Evolutionary conservation across 2,888 invertebrate genomes (phyloP).

Genomic region (Nomada fucata): DNA sequence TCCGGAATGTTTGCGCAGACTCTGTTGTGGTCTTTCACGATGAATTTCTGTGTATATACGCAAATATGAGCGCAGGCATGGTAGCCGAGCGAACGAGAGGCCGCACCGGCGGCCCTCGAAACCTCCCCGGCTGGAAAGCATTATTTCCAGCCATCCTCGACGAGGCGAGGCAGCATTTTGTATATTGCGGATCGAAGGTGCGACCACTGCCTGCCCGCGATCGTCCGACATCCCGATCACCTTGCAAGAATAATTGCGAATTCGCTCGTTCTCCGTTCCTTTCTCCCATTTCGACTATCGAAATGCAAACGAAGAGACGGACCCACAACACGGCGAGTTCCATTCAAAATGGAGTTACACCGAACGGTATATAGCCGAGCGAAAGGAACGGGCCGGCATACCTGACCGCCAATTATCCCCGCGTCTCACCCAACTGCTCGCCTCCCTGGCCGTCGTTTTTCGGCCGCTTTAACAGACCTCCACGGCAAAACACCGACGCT

Average conservation of each 20-base stretch:
- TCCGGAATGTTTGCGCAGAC: slow-evolving; percentile 62
- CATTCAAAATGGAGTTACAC: slow-evolving; percentile 47
- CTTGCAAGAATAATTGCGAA: slow-evolving; percentile 25
- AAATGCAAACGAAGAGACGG: slow-evolving; percentile 36
- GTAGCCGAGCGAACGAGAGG: slow-evolving; percentile 22
- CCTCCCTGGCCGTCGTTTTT: slow-evolving; percentile 34
- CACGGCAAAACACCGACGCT: slow-evolving; percentile 63
- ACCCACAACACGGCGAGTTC: neutral
- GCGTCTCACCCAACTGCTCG: slow-evolving; percentile 79
- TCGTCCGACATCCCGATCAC: slow-evolving; percentile 2
- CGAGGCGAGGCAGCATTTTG: neutral
- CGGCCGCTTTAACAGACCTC: slow-evolving; percentile 65
- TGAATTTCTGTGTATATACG: slow-evolving; percentile 64
- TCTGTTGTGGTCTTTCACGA: slow-evolving; percentile 63
- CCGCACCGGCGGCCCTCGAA: slow-evolving; percentile 2
- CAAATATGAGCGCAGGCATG: slow-evolving; percentile 57
- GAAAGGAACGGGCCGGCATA: slow-evolving; percentile 60
- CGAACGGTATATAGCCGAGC: slow-evolving; percentile 50
- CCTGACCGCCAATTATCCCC: slow-evolving; percentile 81
- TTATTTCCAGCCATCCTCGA: neutral
- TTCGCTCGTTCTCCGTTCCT: neutral
- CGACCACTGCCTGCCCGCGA: too few species aligned
- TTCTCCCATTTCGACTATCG: slow-evolving; percentile 12
- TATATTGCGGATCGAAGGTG: slow-evolving; percentile 5
- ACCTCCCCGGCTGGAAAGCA: neutral